phyloP scores from a whole-genome alignment of 2,113 vertebrate genomes.

The Neopipo cinnamomea region DNA sequence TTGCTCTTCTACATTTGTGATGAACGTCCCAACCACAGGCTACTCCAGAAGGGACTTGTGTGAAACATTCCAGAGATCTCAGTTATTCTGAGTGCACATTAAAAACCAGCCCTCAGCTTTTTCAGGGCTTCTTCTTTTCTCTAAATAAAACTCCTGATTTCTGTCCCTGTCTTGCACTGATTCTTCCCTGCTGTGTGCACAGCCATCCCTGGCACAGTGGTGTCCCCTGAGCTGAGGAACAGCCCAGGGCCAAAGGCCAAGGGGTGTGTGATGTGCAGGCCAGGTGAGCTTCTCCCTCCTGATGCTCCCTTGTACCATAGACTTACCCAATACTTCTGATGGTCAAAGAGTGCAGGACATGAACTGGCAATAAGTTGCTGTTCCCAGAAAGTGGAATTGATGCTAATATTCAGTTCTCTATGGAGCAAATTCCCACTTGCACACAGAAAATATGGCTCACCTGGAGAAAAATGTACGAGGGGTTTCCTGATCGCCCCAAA shows the following conservation, averaged over 20 bases:
- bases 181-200: neutral
- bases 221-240: neutral
- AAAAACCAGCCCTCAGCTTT: neutral
- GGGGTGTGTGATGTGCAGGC: neutral
- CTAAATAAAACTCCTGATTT: neutral
- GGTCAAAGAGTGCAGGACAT: neutral
- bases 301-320: neutral
- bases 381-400: neutral
- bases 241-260: neutral
- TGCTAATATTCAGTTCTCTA: neutral
- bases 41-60: neutral
- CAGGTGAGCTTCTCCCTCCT: neutral
- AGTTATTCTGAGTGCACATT: neutral
- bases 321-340: neutral
- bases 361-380: neutral
- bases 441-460: neutral
- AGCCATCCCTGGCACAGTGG: neutral
- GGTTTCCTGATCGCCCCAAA: neutral
- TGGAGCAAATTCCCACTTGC: neutral
- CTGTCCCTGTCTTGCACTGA: neutral
- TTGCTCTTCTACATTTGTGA: neutral
- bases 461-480: neutral
- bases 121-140: neutral
- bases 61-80: neutral
- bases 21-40: neutral